Evolutionary conservation across 2,888 invertebrate species (phyloP), one percentile per base, ranked within the genome.

Genomic region (Erpobdella octoculata): DNA sequence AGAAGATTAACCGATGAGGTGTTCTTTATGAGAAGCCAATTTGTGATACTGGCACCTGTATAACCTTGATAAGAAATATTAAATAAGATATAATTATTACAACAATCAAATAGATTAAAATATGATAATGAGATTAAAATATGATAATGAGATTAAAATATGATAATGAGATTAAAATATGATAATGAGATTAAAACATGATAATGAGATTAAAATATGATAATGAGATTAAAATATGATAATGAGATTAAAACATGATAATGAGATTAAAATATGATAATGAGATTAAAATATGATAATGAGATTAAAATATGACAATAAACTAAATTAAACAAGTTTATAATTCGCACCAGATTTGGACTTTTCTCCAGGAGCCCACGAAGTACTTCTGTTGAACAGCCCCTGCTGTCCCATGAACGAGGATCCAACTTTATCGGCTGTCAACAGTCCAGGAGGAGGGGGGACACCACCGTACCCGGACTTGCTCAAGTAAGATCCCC

Each of bases 21-120:
- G 37, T 71, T 66, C 71, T 71, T 71, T 41, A 71, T 33, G 58
- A 71, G 28, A 9, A 71, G 59, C 71, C 71, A 71, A 41, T 33
- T 65, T 2, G 41, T 53, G 21, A 53, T 53, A 28, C 53, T 53
- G 15, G 53, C 53, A 25, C 21, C 18, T 25, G 21, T 53, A 28
- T 53, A 6, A 28, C 53, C 53, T 53, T 21, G 12, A 53, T 25
- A 25, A n/a, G n/a, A n/a, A n/a, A n/a, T n/a, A n/a, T n/a, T n/a
- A n/a, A n/a, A n/a, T n/a, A n/a, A n/a, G n/a, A n/a, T n/a, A n/a
- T n/a, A n/a, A n/a, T n/a, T n/a, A n/a, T n/a, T n/a, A n/a, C n/a
- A n/a, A n/a, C n/a, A n/a, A n/a, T n/a, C n/a, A n/a, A n/a, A n/a
- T n/a, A n/a, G n/a, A n/a, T n/a, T n/a, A n/a, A n/a, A n/a, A n/a